Base-by-base conservation (phyloP, 2,113 vertebrate genomes). In the Phaethornis superciliosus region DNA sequence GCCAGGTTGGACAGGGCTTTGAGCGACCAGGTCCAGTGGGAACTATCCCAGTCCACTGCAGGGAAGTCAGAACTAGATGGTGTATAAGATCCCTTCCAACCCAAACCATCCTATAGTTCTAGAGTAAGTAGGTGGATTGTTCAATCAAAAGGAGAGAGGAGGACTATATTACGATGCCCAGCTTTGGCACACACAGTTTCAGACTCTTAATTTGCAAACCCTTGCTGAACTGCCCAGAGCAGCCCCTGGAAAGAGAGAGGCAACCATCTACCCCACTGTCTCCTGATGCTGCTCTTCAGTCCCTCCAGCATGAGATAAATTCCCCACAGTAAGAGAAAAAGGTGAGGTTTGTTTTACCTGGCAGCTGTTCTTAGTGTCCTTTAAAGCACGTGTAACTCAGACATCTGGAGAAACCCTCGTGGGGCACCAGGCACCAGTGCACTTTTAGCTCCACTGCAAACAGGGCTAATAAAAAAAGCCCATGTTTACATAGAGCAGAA, bases 371-470 rank as follows among this genome's bases (percentile, higher is more conserved):
- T 4, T 27, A 56, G 47, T 56, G 68, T 24, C 56, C 59, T 64
- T 49, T 42, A 46, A 79, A 81, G 46, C 2, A 3, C 14, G 64
- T 40, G 64, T 63, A 77, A 42, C 62, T 46, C 65, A 28, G 4
- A 77, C 20, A 87, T 76, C 55, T 44, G 59, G 23, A 0, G 1
- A 63, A 71, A 91, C 28, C 26, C 37, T 19, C 44, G 20, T 19
- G 0, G 1, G 14, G 67, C 60, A 24, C 23, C 16, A 0, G 0
- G 75, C 0, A 0, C 51, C 27, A 3, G 16, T 9, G 40, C 42
- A 58, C 71, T 85, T 88, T 51, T 91, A 89, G 86, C 89, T 69
- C 89, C 81, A 15, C 81, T 88, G 81, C 75, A 88, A 92, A 95
- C 0, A 49, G 64, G 59, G 64, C 79, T 91, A 93, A 95, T 95